phyloP scores from a whole-genome alignment of 2,113 vertebrate species.

The Dipodomys spectabilis region DNA sequence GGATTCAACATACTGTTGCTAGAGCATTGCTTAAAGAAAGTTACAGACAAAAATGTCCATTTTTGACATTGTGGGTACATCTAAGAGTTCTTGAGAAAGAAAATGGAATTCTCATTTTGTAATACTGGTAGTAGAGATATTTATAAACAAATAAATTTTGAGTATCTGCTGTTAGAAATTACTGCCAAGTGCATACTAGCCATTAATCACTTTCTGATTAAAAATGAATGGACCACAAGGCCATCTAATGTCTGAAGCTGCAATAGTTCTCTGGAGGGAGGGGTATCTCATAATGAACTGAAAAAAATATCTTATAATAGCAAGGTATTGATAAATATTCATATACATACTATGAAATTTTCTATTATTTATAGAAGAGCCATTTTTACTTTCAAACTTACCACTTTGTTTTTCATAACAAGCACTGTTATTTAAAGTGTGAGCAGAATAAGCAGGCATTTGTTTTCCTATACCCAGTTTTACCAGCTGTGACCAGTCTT shows the following conservation, averaged over 20 bases:
- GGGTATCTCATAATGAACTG: background rate
- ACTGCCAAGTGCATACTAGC: background rate
- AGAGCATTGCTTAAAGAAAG: background rate
- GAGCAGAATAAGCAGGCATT: too few relatives aligned
- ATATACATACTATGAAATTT: background rate
- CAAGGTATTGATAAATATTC: background rate
- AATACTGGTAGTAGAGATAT: background rate
- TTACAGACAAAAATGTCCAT: background rate
- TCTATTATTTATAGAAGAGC: background rate
- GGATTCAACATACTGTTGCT: background rate
- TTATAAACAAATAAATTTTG: constrained; percentile 29
- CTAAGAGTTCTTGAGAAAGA: constrained; percentile 10
- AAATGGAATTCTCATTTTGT: background rate
- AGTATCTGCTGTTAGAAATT: background rate
- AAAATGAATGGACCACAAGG: background rate
- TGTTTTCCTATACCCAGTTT: too few relatives aligned
- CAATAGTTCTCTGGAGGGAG: background rate
- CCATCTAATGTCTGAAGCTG: background rate
- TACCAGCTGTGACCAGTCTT: too few relatives aligned
- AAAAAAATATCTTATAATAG: background rate
- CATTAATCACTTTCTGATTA: background rate
- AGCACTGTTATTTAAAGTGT: too few relatives aligned
- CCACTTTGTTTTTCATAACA: too few relatives aligned
- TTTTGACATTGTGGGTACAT: background rate
- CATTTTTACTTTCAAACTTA: background rate